phyloP scores from a whole-genome alignment of 2,113 vertebrate species.

The Sphyrna mokarran region DNA sequence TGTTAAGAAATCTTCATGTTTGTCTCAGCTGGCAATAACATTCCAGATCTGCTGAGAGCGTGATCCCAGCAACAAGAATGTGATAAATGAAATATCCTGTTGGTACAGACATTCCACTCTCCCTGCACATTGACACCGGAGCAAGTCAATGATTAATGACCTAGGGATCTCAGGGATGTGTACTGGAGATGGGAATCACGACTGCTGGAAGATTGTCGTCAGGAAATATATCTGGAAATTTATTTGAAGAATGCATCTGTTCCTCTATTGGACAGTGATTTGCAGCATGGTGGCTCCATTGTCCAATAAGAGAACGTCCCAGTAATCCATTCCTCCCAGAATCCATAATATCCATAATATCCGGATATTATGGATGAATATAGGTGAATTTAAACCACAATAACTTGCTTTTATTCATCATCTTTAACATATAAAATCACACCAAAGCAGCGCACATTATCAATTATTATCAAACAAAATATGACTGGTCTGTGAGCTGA shows the following conservation, averaged over 20 bases:
- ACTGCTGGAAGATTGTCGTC: neutral
- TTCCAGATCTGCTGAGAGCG: neutral
- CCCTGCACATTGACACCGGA: neutral
- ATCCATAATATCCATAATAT: neutral
- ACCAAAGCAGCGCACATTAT: neutral
- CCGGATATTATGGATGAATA: no score
- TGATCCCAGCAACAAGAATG: neutral
- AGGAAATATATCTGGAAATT: neutral
- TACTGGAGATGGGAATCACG: neutral
- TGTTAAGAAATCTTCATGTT: neutral
- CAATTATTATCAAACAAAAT: neutral
- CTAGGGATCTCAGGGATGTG: neutral
- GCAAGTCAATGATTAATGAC: neutral
- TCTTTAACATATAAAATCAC: neutral
- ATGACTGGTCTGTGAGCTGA: neutral
- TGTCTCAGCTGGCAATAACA: neutral
- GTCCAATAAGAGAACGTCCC: neutral
- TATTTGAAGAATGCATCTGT: neutral
- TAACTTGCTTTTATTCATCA: neutral
- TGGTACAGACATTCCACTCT: neutral
- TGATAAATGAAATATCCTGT: neutral
- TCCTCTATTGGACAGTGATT: neutral
- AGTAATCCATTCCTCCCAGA: neutral
- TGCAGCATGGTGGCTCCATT: neutral
- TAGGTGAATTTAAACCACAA: neutral